phyloP scores from a whole-genome alignment of 2,888 invertebrate genomes.

The Subacronicta megacephala region DNA sequence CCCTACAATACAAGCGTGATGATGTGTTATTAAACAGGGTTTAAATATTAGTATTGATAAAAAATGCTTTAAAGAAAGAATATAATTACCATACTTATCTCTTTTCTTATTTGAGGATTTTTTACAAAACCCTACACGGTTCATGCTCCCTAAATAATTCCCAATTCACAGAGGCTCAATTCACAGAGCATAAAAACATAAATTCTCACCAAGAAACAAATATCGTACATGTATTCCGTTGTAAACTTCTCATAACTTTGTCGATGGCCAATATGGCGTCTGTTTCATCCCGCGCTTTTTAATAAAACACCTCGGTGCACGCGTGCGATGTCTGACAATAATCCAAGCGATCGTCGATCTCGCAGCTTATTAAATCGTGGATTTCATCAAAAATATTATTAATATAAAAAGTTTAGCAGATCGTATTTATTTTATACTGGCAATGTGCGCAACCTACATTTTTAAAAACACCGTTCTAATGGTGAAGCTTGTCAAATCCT shows the following conservation, averaged over 20 bases:
- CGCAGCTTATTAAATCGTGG: constrained; percentile 43
- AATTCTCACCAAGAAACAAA: constrained; percentile 16
- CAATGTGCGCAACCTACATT: too few species aligned
- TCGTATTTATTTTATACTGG: too few species aligned
- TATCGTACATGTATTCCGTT: constrained; percentile 23
- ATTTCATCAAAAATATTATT: neutral
- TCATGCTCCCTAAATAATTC: neutral
- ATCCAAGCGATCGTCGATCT: constrained; percentile 38
- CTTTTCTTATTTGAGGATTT: too few species aligned
- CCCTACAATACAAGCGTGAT: too few species aligned
- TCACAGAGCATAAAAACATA: constrained; percentile 4
- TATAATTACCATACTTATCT: too few species aligned
- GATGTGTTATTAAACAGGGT: too few species aligned
- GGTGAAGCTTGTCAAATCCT: too few species aligned
- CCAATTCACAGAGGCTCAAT: neutral
- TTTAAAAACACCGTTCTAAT: too few species aligned
- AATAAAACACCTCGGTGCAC: constrained; percentile 50
- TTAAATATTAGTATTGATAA: too few species aligned
- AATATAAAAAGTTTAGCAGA: too few species aligned
- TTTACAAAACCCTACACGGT: neutral
- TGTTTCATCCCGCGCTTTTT: constrained; percentile 47
- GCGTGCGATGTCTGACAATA: constrained; percentile 35
- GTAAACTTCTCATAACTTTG: constrained; percentile 49
- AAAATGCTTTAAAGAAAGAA: too few species aligned
- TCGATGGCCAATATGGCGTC: constrained; percentile 54